Base-by-base conservation (phyloP, 2,113 vertebrate genomes). In the Trichechus manatus region DNA sequence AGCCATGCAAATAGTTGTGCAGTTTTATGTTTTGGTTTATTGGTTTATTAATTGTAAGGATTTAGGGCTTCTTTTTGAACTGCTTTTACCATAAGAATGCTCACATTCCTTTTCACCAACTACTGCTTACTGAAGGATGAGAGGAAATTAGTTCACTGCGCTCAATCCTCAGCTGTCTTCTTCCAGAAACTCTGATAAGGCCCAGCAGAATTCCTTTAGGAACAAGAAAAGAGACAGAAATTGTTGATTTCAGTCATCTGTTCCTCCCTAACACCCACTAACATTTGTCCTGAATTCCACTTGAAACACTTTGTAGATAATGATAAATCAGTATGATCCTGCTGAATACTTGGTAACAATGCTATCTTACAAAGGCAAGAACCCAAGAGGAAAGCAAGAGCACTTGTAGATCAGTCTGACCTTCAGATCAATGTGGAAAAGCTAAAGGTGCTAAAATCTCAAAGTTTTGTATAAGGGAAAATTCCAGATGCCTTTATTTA, bases 41-140 rank as follows among this genome's bases (percentile, higher is more conserved):
- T 84, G 17, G 42, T 74, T 93, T 95, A 92, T 93, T 96, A 93
- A 97, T 92, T 93, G 94, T 81, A 92, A 96, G 50, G 50, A 89
- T 66, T 93, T 53, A n/a, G 19, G 89, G 3, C 3, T 94, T 78
- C 83, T 93, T 97, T 97, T 96, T 89, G 80, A 97, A 93, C 50
- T 96, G 14, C 14, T 87, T 97, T 97, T 96, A 85, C 72, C n/a
- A 20, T 85, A 90, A 94, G 93, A 96, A 91, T 93, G 75, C 94
- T 97, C 92, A 89, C 93, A 96, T 97, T 96, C 64, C 74, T 96
- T 95, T 96, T 84, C 36, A 59, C 53, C 84, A 95, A 85, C 75
- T 89, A 56, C 59, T 72, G 39, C 23, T 93, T 89, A 94, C 81
- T 95, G 84, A 89, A 94, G 64, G 86, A 85, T 87, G 36, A 87